Evolutionary conservation across 2,888 invertebrate species (phyloP).

Genomic region (Machimus rusticus): DNA sequence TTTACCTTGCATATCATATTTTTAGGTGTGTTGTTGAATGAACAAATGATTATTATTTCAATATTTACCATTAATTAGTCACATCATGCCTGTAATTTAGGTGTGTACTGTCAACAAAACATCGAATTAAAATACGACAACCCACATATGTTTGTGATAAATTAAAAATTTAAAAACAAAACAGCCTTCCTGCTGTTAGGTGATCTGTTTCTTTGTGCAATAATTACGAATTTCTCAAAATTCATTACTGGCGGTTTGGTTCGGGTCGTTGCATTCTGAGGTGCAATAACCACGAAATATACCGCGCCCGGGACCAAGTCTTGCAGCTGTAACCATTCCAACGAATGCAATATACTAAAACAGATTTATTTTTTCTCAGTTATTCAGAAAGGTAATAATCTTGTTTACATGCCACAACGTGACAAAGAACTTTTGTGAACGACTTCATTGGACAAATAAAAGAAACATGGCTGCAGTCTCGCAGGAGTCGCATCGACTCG

Average conservation of each 20-base stretch:
- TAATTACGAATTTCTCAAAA: not conserved
- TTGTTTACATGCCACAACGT: not conserved
- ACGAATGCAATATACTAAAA: not conserved
- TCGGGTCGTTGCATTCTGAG: not conserved
- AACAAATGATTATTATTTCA: not conserved
- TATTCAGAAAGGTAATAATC: not conserved
- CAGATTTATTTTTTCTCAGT: not conserved
- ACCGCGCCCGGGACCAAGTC: not conserved
- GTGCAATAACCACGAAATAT: not conserved
- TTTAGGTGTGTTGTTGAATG: not conserved
- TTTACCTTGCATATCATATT: not conserved
- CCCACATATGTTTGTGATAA: not conserved
- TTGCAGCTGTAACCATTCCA: not conserved
- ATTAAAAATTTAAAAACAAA: not conserved
- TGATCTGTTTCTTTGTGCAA: not conserved
- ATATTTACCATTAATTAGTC: not conserved
- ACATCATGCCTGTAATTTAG: not conserved
- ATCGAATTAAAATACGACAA: not conserved
- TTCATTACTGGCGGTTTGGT: not conserved
- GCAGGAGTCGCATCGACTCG: not conserved
- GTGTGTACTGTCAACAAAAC: not conserved
- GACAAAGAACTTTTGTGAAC: not conserved
- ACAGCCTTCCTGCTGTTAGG: not conserved
- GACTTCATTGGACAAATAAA: not conserved
- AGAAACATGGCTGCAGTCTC: not conserved